Evolutionary conservation across 2,113 vertebrate genomes (phyloP).

Genomic region (Paradoxurus hermaphroditus): DNA sequence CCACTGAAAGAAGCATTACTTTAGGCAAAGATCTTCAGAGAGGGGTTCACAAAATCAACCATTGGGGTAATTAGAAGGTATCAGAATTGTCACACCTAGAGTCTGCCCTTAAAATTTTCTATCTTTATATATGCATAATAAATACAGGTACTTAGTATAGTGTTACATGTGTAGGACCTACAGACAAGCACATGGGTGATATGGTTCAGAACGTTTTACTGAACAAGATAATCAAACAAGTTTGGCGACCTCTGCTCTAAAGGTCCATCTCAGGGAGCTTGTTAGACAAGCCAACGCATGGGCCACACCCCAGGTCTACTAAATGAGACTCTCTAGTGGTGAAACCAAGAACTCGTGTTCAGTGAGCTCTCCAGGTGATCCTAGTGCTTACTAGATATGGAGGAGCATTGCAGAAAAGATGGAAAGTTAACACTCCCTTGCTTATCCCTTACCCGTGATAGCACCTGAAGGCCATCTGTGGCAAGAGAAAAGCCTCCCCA

Average conservation of each 20-base stretch:
- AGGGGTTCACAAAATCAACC: neutral
- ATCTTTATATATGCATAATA: neutral
- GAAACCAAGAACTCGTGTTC: neutral
- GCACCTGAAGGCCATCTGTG: neutral
- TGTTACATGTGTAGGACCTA: neutral
- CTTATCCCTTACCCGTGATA: neutral
- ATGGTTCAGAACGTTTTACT: neutral
- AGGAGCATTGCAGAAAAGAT: neutral
- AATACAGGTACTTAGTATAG: neutral
- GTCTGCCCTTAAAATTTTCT: neutral
- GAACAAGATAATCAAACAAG: neutral
- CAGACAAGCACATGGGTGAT: neutral
- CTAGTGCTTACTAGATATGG: neutral
- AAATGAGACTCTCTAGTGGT: neutral
- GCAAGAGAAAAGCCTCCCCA: neutral
- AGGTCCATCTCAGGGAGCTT: neutral
- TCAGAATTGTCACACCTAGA: neutral
- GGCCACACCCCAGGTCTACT: neutral
- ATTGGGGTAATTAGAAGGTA: neutral
- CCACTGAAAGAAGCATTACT: neutral
- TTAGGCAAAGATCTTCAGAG: slow-evolving; percentile 18
- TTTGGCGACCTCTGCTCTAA: neutral
- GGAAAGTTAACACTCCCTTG: neutral
- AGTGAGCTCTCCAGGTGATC: neutral
- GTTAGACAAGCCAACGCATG: neutral